These are phyloP conservation scores for Trinectes maculatus DNA, from an alignment of 2,113 vertebrate genomes.

Conservation along the genomic window DNA sequence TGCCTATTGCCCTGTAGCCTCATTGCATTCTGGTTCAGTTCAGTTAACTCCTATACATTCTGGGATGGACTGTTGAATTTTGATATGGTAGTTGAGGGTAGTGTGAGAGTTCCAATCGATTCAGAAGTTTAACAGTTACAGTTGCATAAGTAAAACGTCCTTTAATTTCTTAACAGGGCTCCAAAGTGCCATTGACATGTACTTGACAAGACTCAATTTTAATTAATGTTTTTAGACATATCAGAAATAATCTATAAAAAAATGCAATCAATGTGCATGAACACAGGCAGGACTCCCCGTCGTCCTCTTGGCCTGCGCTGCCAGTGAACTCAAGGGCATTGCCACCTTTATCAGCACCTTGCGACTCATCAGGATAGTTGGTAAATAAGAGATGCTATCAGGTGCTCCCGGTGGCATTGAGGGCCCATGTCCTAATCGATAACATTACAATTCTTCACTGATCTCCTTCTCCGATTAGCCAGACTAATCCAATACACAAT, in stretches of 20 bases:
- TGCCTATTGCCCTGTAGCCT: slow-evolving; percentile 21
- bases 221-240: slow-evolving; percentile 14
- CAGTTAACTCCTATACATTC: too few relatives aligned
- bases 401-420: slow-evolving; percentile 72
- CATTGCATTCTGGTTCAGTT: slow-evolving; percentile 30
- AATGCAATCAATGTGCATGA: slow-evolving; percentile 51
- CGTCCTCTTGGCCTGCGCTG: slow-evolving; percentile 21
- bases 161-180: background rate
- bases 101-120: background rate
- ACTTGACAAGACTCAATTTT: slow-evolving; percentile 37
- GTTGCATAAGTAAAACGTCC: background rate
- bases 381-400: slow-evolving; percentile 86
- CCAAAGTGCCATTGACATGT: slow-evolving; percentile 41
- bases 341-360: slow-evolving; percentile 68
- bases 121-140: slow-evolving; percentile 3
- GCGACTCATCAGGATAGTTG: slow-evolving; percentile 74
- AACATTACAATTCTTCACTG: slow-evolving; percentile 81
- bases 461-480: slow-evolving; percentile 79
- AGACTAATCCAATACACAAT: slow-evolving; percentile 77
- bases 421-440: slow-evolving; percentile 81
- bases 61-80: background rate
- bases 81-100: background rate
- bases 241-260: slow-evolving; percentile 49
- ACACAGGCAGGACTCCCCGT: slow-evolving; percentile 23
- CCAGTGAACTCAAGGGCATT: slow-evolving; percentile 75